A percentile compares a stretch with the other conserved stretches of the same genome.
Conservation (phyloP, 1,140 invertebrate genomes). For the Magallana angulata region DNA sequence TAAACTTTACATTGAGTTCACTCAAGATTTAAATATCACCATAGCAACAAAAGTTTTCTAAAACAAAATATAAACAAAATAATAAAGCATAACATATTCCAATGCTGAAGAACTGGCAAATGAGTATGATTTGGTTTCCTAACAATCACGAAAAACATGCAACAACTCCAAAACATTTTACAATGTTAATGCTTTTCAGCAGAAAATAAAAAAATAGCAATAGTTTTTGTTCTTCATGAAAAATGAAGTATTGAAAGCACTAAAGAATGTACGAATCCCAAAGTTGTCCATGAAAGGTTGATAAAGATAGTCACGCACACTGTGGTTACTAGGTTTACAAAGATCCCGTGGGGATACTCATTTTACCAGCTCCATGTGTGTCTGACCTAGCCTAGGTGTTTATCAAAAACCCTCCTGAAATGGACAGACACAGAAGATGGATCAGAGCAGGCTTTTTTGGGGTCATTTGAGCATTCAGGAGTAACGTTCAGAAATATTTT, state of each 20-base stretch:
- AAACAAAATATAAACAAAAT: neutral
- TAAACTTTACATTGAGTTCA: neutral
- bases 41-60: neutral
- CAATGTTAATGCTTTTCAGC: neutral
- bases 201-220: slow-evolving; percentile 20
- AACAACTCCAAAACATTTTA: slow-evolving; percentile 24
- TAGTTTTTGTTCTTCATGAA: neutral
- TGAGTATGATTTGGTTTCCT: slow-evolving; percentile 11
- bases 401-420: slow-evolving; percentile 36
- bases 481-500: neutral
- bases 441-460: neutral
- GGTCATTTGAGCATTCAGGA: slow-evolving; percentile 28
- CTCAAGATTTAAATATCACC: slow-evolving; percentile 20
- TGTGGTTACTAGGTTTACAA: slow-evolving; percentile 13
- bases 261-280: neutral
- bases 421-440: slow-evolving; percentile 26
- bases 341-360: slow-evolving; percentile 25
- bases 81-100: neutral
- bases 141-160: slow-evolving; percentile 2
- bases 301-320: slow-evolving; percentile 2
- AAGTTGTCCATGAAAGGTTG: slow-evolving; percentile 20
- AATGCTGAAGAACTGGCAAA: slow-evolving; percentile 11
- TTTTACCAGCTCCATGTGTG: slow-evolving; percentile 27
- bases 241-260: slow-evolving; percentile 32
- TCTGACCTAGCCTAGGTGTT: slow-evolving; percentile 17